These are phyloP conservation scores for Sarcophaga bullata DNA, from an alignment of 1,140 invertebrate genomes.

Conservation along the genomic window DNA sequence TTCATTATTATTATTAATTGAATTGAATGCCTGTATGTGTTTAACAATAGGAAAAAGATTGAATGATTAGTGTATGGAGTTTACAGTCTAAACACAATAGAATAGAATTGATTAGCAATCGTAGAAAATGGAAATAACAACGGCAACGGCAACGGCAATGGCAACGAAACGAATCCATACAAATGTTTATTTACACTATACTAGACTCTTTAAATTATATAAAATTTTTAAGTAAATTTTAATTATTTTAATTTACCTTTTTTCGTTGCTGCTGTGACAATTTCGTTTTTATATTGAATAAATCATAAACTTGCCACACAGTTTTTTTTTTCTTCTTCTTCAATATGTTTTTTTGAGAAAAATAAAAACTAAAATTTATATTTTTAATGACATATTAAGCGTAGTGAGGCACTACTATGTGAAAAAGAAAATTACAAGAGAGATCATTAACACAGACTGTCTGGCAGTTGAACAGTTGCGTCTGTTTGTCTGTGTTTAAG, in stretches of 20 bases:
- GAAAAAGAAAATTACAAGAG: not conserved
- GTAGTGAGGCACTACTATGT: not conserved
- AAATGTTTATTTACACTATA: conserved; percentile 8
- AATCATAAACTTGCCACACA: not conserved
- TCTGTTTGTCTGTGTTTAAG: not conserved
- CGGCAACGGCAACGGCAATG: too few species aligned
- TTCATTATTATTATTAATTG: not conserved
- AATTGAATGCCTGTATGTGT: conserved; percentile 6
- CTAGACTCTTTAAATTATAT: not conserved
- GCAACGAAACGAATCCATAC: conserved; percentile 10
- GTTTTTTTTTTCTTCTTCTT: not conserved
- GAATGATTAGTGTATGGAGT: too few species aligned
- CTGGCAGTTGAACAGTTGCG: not conserved
- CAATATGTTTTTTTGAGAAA: not conserved
- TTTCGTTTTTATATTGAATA: not conserved
- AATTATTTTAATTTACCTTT: not conserved
- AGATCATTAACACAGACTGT: not conserved
- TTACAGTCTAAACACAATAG: too few species aligned
- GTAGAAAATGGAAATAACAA: not conserved
- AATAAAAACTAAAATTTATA: not conserved
- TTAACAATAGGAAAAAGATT: too few species aligned
- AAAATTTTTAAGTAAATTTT: not conserved
- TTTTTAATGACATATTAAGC: not conserved
- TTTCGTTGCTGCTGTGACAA: not conserved
- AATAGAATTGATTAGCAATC: not conserved